phyloP scores from a whole-genome alignment of 2,113 vertebrate genomes.

The Cranoglanis bouderius region DNA sequence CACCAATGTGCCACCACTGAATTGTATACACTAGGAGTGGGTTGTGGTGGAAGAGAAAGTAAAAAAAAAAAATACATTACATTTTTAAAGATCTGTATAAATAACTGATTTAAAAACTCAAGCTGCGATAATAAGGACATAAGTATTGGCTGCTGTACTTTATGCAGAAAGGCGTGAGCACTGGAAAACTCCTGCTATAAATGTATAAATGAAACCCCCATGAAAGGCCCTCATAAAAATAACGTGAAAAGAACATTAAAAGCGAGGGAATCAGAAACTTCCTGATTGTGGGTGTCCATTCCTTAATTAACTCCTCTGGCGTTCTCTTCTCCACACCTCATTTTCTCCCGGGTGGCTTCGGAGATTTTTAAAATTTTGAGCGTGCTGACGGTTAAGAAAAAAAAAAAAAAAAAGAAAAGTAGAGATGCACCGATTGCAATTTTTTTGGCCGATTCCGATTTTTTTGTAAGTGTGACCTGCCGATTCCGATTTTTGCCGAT shows the following conservation, averaged over 20 bases:
- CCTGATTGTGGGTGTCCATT: neutral
- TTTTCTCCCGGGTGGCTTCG: neutral
- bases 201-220: neutral
- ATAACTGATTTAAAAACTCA: neutral
- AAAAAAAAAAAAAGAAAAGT: no score
- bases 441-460: no score
- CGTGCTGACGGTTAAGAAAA: slow-evolving; percentile 7
- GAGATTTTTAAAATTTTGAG: slow-evolving; percentile 4
- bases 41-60: neutral
- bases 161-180: neutral
- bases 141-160: neutral
- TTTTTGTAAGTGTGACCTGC: no score
- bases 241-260: neutral
- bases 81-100: neutral
- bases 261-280: neutral
- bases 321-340: slow-evolving; percentile 3
- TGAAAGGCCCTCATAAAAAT: neutral
- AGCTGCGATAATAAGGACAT: neutral
- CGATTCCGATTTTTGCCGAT: no score
- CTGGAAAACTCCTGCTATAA: neutral
- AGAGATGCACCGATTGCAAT: no score
- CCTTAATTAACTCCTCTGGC: slow-evolving; percentile 40
- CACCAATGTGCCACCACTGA: neutral
- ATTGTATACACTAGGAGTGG: neutral
- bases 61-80: neutral